Evolutionary conservation across 2,113 vertebrate genomes (phyloP).

Genomic region (Tyrannus savana): DNA sequence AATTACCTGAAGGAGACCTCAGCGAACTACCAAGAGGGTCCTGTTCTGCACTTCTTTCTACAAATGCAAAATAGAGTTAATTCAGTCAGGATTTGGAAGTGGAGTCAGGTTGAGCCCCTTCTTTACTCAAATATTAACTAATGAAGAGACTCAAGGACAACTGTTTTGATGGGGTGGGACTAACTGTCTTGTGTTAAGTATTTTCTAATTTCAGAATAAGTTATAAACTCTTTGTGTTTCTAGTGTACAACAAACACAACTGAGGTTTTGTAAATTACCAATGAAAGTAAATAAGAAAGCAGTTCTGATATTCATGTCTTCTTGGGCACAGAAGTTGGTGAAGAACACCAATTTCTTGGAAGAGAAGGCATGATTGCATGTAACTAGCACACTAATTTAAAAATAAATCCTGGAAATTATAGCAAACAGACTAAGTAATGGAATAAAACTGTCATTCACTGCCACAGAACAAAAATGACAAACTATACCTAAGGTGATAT

Average conservation of each 20-base stretch:
- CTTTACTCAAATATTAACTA: not conserved
- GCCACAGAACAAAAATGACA: not conserved
- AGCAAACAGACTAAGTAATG: not conserved
- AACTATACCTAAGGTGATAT: not conserved
- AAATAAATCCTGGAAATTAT: not conserved
- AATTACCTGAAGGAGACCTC: not conserved
- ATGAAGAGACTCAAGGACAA: not conserved
- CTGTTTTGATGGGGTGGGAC: not conserved
- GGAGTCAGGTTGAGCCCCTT: not conserved
- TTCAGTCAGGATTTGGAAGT: not conserved
- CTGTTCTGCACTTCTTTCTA: not conserved
- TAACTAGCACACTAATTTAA: not conserved
- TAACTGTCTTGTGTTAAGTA: not conserved
- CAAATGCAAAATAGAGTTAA: not conserved
- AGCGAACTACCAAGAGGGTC: not conserved
- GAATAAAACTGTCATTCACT: not conserved
- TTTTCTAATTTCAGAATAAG: not conserved
- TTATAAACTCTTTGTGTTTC: not conserved
- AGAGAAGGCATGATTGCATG: not conserved
- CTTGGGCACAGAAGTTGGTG: not conserved
- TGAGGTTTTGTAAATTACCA: not conserved
- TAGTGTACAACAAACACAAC: not conserved
- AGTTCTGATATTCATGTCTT: not conserved
- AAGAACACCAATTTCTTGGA: not conserved
- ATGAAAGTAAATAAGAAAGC: not conserved